These are phyloP conservation scores for Scyliorhinus canicula DNA, from an alignment of 2,797 vertebrate genomes.

Conservation along the genomic window DNA sequence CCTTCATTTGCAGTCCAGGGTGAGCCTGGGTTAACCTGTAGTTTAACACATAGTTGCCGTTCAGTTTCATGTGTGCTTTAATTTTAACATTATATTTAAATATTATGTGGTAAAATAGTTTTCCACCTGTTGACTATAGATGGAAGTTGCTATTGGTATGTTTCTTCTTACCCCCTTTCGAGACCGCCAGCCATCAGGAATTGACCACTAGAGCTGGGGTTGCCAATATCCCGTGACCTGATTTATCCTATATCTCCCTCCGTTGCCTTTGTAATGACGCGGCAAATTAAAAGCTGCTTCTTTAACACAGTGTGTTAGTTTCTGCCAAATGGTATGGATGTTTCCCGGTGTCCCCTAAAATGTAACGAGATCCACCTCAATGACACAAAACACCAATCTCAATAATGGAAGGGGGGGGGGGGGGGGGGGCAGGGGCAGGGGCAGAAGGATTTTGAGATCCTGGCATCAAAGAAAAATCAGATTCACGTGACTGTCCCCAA, in stretches of 20 bases:
- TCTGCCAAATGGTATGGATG: neutral
- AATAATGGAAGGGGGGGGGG: neutral
- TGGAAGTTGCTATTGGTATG: neutral
- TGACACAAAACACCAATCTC: neutral
- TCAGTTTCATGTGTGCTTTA: neutral
- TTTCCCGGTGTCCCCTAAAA: too few relatives aligned
- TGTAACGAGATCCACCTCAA: neutral
- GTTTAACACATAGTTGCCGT: neutral
- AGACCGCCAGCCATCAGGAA: neutral
- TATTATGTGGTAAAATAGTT: neutral
- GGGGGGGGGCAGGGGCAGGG: too few relatives aligned
- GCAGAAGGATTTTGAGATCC: neutral
- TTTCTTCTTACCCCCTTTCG: neutral
- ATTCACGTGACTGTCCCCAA: neutral
- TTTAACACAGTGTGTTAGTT: neutral
- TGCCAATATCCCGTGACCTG: neutral
- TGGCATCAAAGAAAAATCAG: neutral
- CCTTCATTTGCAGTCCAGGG: neutral
- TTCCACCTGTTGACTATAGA: neutral
- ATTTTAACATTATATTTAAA: neutral
- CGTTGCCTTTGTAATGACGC: neutral
- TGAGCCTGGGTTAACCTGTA: neutral
- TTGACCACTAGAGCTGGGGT: neutral
- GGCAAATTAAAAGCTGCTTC: neutral
- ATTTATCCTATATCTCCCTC: neutral